Evolutionary conservation across 1,140 invertebrate species (phyloP), one percentile per base, ranked within the genome.

Genomic region (Drosophila funebris): DNA sequence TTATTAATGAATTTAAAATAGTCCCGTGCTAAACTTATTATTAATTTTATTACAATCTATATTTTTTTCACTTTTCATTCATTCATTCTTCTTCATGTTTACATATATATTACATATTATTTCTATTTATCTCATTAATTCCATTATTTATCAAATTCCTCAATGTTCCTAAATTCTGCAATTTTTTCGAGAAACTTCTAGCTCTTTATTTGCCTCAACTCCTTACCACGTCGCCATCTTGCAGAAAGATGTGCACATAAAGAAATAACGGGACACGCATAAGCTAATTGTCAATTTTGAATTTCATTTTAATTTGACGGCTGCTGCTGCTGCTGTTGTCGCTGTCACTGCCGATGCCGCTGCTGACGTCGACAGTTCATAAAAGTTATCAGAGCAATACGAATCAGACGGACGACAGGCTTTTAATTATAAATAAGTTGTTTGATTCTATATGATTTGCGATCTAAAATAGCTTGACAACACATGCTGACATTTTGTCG

Each of bases 351-450:
- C 36, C 24, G 43, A 39, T 20, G 16, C 14, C 14, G 9, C 64
- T 66, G 54, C 64, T 68, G 44, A 60, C 64, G 66, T 53, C 14
- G 29, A 46, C 50, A 44, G 20, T 33, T 52, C 36, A 48, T 22
- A 41, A 52, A 72, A 66, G 62, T 66, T 71, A 52, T 66, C 68
- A 57, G 27, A 50, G 33, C 9, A 53, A 37, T 20, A n/a, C n/a
- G n/a, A n/a, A n/a, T n/a, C n/a, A 27, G 13, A 41, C 44, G 20
- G 24, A 18, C 22, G 27, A 13, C 16, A 8, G 13, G 46, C 46
- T 52, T 52, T 62, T 43, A 69, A 69, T 63, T 69, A 63, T 73
- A 62, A 62, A 69, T 56, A 57, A 74, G 63, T 63, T 54, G 58
- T 63, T 62, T 54, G 39, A 70, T 54, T 70, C 20, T n/a, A 44